Conservation (phyloP, 2,888 invertebrate species). For the Charanyca ferruginea region DNA sequence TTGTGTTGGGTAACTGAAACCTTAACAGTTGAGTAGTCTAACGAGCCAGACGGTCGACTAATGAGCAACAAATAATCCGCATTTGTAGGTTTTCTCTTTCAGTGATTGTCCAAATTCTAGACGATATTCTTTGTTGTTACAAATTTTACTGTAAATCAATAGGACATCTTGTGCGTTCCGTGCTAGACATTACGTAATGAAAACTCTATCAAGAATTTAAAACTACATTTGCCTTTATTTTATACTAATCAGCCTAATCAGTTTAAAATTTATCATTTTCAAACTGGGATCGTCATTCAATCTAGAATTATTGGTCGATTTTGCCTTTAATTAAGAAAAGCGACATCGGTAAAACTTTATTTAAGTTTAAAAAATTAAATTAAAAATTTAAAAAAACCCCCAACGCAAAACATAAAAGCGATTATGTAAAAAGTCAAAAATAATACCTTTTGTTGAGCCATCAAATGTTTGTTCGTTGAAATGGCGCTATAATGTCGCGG, state of each 20-base stretch:
- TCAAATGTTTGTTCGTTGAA: too few species aligned
- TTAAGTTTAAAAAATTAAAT: too few species aligned
- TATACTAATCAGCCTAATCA: too few species aligned
- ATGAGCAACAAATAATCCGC: constrained; percentile 48
- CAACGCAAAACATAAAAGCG: too few species aligned
- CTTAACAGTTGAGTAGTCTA: constrained; percentile 22
- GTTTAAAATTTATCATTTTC: not conserved
- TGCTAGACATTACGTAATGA: not conserved
- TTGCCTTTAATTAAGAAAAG: too few species aligned
- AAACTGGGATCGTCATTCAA: too few species aligned
- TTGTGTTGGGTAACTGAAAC: constrained; percentile 29
- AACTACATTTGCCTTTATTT: not conserved
- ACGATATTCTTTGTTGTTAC: constrained; percentile 12
- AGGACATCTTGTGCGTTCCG: not conserved
- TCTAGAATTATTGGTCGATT: too few species aligned
- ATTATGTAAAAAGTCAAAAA: too few species aligned
- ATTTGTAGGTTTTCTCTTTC: constrained; percentile 45
- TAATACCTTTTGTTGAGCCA: too few species aligned
- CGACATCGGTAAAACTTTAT: too few species aligned
- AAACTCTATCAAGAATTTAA: not conserved
- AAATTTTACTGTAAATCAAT: constrained; percentile 1
- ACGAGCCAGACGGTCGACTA: constrained; percentile 33
- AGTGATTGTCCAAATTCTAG: constrained; percentile 4
- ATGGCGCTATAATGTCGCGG: too few species aligned
- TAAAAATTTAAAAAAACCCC: too few species aligned